Base-by-base conservation (phyloP, 2,888 invertebrate genomes). In the Emesis castigata region DNA sequence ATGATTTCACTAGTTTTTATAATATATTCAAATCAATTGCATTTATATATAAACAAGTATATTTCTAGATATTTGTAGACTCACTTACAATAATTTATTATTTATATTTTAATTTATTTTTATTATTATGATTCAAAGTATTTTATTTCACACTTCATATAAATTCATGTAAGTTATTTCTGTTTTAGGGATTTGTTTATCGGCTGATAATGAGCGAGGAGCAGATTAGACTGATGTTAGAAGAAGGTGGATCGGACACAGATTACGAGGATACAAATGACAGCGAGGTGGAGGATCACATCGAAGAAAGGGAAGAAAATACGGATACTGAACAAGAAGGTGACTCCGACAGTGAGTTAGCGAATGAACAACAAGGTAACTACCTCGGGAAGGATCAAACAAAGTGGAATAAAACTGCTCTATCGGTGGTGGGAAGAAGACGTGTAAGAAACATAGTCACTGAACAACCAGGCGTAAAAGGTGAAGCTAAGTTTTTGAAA, bases 361-460 rank as follows among this genome's bases (percentile, higher is more conserved):
- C 53, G 53, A 65, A 69, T 53, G 53, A 69, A 69, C 1, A 26
- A 26, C 56, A 53, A 20, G 65, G 56, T 73, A 53, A 16, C 44
- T 73, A 73, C 69, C 65, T 75, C 31, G 64, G 75, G 56, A 75
- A 75, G 64, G 75, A 75, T 75, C 69, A 53, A 34, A 73, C 69
- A 74, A 75, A 56, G 69, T 75, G 69, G 75, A 75, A 75, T 69
- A 69, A 75, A 75, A 64, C 48, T 69, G 31, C 26, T 26, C 26
- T 26, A 26, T 26, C 26, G 26, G 26, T 26, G 26, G 4, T 26
- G 4, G 65, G 29, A 11, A 75, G 75, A 65, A 62, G 69, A 69
- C 69, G 65, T 72, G 65, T 53, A 53, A 6, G 72, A 18, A 73
- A 73, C 56, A 65, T 65, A 65, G 64, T 39, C 8, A 39, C 39